Base-by-base conservation (phyloP, 2,797 vertebrate genomes). In the Acrossocheilus wenchowensis region DNA sequence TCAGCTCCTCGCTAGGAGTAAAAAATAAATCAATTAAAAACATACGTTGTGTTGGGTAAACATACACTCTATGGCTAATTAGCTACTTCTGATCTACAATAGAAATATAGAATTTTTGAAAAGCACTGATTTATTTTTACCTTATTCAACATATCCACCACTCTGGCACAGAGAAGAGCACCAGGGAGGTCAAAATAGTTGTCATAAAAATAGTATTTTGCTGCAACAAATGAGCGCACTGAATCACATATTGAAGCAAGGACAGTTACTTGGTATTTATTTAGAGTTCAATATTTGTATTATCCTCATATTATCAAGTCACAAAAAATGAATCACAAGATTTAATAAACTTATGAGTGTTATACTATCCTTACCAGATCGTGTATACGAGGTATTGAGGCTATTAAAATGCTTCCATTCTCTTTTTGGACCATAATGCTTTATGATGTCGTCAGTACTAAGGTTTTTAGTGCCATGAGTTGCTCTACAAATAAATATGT, bases 101-200 rank as follows among this genome's bases (percentile, higher is more conserved):
- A 15, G 2, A 83, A 74, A 45, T 50, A 48, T 1, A 50, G 4
- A 2, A 19, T 26, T 50, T 68, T 36, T 50, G 10, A 36, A 68
- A 68, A 57, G 10, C 19, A 14, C 43, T 5, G 5, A 43, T 21
- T 2, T 69, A 50, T 79, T 10, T 71, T 96, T 93, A 99, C 97
- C 97, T 97, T 96, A 89, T 96, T 94, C 92, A 98, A 93, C 93
- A 94, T 94, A 92, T 99, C 97, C 88, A 98, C 97, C 86, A 97
- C 95, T 88, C 95, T 95, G 89, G 97, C 97, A 91, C 97, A 98
- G 9, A 99, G 95, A 68, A 99, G 95, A 74, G 97, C 97, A 88
- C 97, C 97, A 1, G 98, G 98, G 34, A 99, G 95, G 91, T 99
- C 98, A 95, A 99, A 99, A 92, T 98, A 98, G 94, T 99, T 99